phyloP scores from a whole-genome alignment of 2,113 vertebrate genomes.

The Poicephalus meyeri region DNA sequence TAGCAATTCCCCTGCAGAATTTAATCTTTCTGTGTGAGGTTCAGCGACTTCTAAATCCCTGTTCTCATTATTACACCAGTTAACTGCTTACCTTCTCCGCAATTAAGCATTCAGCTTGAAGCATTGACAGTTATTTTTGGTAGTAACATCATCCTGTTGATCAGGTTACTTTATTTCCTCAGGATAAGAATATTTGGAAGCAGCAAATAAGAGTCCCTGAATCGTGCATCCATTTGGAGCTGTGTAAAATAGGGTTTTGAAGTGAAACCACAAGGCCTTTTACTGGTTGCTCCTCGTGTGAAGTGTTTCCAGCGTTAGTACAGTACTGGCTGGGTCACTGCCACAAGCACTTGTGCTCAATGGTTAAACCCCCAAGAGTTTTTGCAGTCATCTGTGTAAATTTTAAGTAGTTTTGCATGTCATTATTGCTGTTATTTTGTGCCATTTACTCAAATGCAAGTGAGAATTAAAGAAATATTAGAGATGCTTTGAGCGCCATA shows the following conservation, averaged over 20 bases:
- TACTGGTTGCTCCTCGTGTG: neutral
- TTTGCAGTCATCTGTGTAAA: neutral
- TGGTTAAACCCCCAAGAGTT: neutral
- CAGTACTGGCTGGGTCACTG: neutral
- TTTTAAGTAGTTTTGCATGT: neutral
- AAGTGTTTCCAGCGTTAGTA: neutral
- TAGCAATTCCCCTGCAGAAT: constrained; percentile 28
- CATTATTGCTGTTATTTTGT: neutral
- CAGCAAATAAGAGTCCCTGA: neutral
- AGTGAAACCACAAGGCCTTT: neutral
- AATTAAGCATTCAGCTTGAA: neutral
- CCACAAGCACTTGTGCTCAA: neutral
- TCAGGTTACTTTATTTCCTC: neutral
- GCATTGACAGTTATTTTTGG: neutral
- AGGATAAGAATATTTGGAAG: neutral
- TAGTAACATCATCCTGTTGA: neutral
- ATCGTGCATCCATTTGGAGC: neutral
- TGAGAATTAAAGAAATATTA: neutral
- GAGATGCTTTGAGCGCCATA: neutral
- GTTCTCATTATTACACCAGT: neutral
- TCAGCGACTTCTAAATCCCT: constrained; percentile 53
- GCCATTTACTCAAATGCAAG: neutral
- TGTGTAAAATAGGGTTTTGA: neutral
- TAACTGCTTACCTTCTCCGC: constrained; percentile 41
- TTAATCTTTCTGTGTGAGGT: neutral